Evolutionary conservation across 64 coral and sea anemone species (phyloP).

Genomic region (Catalaphyllia jardinei): DNA sequence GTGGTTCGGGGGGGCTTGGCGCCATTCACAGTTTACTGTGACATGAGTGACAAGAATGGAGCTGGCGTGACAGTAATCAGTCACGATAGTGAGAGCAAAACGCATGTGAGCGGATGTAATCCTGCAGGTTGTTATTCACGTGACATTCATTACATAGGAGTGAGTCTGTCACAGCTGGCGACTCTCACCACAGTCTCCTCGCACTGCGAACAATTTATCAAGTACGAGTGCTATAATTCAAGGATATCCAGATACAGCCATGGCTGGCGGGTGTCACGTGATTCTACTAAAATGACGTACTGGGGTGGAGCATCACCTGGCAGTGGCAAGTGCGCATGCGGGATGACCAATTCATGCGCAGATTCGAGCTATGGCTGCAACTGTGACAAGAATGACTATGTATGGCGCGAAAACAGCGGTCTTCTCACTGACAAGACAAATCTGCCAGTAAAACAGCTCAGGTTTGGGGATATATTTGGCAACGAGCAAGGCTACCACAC

Average conservation of each 20-base stretch:
- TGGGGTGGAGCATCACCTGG: conserved; percentile 8
- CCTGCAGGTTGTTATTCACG: neutral
- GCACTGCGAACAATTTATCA: conserved; percentile 30
- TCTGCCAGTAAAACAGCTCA: conserved; percentile 13
- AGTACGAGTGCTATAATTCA: conserved; percentile 5
- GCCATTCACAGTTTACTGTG: neutral
- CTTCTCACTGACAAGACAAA: neutral
- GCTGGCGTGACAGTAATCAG: conserved; percentile 17
- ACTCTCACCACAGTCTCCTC: neutral
- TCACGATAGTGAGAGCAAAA: conserved; percentile 27
- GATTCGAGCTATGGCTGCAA: neutral
- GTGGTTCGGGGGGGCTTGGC: neutral
- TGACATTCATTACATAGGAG: conserved; percentile 12
- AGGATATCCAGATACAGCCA: no score
- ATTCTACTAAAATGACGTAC: neutral
- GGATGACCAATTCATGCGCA: neutral
- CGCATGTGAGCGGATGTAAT: neutral
- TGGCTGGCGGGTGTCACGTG: conserved; percentile 19
- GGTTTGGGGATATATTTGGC: conserved; percentile 3
- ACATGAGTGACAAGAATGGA: conserved; percentile 14
- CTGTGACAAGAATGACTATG: conserved; percentile 4
- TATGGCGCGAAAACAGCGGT: conserved; percentile 1
- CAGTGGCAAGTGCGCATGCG: conserved; percentile 11
- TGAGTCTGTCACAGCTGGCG: conserved; percentile 3
- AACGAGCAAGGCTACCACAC: neutral